A percentile compares a stretch with the other conserved stretches of the same genome.
Conservation (phyloP, 1,140 invertebrate genomes). For the Danaus melanippus region DNA sequence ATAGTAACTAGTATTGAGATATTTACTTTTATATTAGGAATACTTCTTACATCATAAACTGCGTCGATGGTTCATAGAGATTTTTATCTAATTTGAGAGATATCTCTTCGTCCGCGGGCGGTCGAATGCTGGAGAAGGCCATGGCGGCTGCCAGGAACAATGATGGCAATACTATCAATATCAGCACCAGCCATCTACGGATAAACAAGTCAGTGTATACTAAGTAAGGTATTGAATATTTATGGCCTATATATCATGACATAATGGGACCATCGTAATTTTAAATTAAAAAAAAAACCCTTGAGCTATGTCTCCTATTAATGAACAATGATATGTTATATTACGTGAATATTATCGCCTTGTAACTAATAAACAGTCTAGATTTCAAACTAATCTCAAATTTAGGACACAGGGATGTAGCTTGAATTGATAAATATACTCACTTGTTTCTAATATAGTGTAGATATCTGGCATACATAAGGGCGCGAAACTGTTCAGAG, state of each 20-base stretch:
- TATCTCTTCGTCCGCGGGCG: conserved; percentile 76
- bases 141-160: conserved; percentile 77
- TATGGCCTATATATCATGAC: too few species aligned
- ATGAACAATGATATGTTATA: too few species aligned
- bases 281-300: too few species aligned
- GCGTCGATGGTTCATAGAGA: conserved; percentile 70
- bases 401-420: too few species aligned
- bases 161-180: conserved; percentile 75
- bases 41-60: conserved; percentile 69
- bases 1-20: too few species aligned
- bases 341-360: too few species aligned
- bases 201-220: not conserved
- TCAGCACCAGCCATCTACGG: conserved; percentile 71
- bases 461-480: conserved; percentile 73
- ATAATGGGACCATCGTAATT: too few species aligned
- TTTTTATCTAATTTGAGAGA: conserved; percentile 67
- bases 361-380: too few species aligned
- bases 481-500: conserved; percentile 44
- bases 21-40: conserved; percentile 40
- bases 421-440: too few species aligned
- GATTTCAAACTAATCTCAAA: too few species aligned
- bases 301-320: too few species aligned
- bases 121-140: conserved; percentile 77
- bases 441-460: conserved; percentile 75
- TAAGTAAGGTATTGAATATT: too few species aligned